Conservation (phyloP, 1,140 invertebrate species). For the Drosophila fuyamai region DNA sequence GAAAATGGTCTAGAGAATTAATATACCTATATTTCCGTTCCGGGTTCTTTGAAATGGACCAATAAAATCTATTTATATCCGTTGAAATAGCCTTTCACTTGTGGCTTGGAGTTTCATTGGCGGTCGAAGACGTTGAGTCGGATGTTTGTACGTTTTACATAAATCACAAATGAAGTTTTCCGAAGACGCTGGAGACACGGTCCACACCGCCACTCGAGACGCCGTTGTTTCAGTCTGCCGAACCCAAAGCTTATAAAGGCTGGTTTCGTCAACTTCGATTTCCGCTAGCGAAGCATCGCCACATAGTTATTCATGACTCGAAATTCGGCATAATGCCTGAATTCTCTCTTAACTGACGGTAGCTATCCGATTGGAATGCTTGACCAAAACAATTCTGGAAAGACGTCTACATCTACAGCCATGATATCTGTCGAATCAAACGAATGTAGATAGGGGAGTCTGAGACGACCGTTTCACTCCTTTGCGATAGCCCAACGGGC, state of each 20-base stretch:
- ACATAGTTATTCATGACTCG: not conserved
- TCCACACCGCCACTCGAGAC: not conserved
- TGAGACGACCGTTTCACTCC: not conserved
- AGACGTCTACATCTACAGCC: not conserved
- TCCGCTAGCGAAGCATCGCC: not conserved
- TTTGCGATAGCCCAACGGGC: not conserved
- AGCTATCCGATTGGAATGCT: too few species aligned
- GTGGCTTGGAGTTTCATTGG: not conserved
- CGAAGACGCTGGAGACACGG: not conserved
- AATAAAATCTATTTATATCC: not conserved
- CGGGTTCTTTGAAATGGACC: not conserved
- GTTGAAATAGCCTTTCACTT: not conserved
- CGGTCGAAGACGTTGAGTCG: not conserved
- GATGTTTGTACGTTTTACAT: not conserved
- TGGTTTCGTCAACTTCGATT: not conserved
- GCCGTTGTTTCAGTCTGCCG: not conserved
- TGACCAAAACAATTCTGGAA: not conserved
- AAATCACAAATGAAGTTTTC: not conserved
- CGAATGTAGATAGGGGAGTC: not conserved
- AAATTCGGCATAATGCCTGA: not conserved
- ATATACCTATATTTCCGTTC: too few species aligned
- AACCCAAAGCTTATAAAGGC: too few species aligned
- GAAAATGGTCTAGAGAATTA: not conserved
- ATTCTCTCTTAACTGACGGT: not conserved
- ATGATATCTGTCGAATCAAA: not conserved